Percentiles rank a stretch among this genome's conserved stretches.
Conservation (phyloP, 2,888 invertebrate species). For the Danaus chrysippus region DNA sequence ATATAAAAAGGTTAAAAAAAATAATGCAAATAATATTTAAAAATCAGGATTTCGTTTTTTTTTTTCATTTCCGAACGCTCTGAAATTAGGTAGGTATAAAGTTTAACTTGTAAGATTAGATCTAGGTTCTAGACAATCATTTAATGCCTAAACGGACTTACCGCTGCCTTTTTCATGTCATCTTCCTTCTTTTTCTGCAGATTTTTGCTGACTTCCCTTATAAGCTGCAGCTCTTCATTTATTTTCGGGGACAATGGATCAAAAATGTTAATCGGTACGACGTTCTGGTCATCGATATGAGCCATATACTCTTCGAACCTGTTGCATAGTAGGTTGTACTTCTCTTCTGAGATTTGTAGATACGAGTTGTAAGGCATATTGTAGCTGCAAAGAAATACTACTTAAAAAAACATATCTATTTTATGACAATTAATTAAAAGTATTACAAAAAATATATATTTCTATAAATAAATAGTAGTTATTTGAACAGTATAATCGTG, state of each 20-base stretch:
- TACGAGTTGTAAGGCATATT: slow-evolving; percentile 29
- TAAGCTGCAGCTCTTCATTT: slow-evolving; percentile 46
- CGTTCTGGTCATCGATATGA: slow-evolving; percentile 26
- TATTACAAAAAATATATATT: too few relatives aligned
- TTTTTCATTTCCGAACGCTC: too few relatives aligned
- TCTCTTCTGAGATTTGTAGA: slow-evolving; percentile 35
- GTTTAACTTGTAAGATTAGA: too few relatives aligned
- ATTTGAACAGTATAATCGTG: too few relatives aligned
- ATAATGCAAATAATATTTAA: too few relatives aligned
- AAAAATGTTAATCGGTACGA: slow-evolving; percentile 44
- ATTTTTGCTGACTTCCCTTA: slow-evolving; percentile 51
- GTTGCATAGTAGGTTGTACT: slow-evolving; percentile 29
- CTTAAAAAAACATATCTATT: neutral
- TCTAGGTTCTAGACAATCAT: too few relatives aligned
- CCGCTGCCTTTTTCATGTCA: slow-evolving; percentile 48
- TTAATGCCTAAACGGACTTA: slow-evolving; percentile 29
- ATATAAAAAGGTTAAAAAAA: too few relatives aligned
- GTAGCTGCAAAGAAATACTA: slow-evolving; percentile 2
- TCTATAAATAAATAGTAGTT: too few relatives aligned
- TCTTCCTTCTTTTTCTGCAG: slow-evolving; percentile 58
- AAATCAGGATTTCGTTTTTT: too few relatives aligned
- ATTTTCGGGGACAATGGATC: slow-evolving; percentile 38
- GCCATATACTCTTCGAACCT: slow-evolving; percentile 40
- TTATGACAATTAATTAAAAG: neutral
- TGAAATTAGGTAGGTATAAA: too few relatives aligned